Evolutionary conservation across 2,888 invertebrate genomes (phyloP).

Genomic region (Eudemis profundana): DNA sequence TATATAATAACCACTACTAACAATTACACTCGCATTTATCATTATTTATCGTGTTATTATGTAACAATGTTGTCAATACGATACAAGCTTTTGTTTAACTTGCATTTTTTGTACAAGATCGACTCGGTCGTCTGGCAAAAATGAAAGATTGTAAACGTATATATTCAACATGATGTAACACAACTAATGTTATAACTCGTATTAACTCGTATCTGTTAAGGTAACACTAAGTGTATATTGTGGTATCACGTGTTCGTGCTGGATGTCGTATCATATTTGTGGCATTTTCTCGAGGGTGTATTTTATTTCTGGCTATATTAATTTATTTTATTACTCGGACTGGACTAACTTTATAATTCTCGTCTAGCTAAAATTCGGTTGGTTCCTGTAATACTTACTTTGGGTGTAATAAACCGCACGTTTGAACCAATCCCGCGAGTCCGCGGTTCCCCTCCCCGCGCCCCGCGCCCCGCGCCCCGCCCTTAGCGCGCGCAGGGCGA

Average conservation of each 20-base stretch:
- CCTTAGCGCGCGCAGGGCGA: conserved; percentile 91
- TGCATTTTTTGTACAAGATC: conserved; percentile 44
- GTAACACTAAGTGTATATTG: conserved; percentile 59
- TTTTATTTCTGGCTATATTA: conserved; percentile 39
- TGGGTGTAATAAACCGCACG: conserved; percentile 69
- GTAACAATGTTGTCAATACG: conserved; percentile 61
- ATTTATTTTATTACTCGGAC: conserved; percentile 25
- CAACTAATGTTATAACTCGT: conserved; percentile 33
- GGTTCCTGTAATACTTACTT: conserved; percentile 66
- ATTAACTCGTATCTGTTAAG: conserved; percentile 46
- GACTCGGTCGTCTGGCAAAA: conserved; percentile 34
- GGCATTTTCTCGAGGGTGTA: conserved; percentile 49
- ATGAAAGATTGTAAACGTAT: conserved; percentile 17
- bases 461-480: conserved; percentile 71
- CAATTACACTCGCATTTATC: conserved; percentile 33
- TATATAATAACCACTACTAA: conserved; percentile 64
- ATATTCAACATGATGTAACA: conserved; percentile 6
- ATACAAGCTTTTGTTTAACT: conserved; percentile 25
- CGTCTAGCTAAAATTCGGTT: conserved; percentile 65
- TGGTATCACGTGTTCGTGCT: conserved; percentile 57
- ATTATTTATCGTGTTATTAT: conserved; percentile 62
- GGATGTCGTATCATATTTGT: conserved; percentile 50
- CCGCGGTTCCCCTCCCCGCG: conserved; percentile 54
- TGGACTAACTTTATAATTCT: conserved; percentile 62
- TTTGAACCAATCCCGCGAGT: conserved; percentile 81